A percentile compares a stretch with the other conserved stretches of the same genome.
Evolutionary conservation across 1,140 invertebrate genomes (phyloP).

Genomic region (Ridgeia piscesae): DNA sequence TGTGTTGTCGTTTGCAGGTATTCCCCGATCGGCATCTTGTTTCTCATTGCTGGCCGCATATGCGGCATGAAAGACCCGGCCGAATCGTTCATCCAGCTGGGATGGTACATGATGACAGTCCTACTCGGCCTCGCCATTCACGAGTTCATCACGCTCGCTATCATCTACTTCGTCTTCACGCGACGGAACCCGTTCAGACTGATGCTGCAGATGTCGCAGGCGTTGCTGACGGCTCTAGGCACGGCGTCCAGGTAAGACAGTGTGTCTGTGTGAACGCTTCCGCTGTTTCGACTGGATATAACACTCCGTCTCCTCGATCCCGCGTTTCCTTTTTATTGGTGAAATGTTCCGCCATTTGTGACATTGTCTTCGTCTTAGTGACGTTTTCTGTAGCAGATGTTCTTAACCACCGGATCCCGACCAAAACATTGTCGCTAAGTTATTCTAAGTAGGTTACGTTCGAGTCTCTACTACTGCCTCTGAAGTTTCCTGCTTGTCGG

Average conservation of each 20-base stretch:
- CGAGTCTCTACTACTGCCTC: no score
- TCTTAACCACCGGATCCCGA: no score
- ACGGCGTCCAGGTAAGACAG: slow-evolving; percentile 53
- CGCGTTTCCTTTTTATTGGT: no score
- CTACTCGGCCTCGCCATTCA: slow-evolving; percentile 50
- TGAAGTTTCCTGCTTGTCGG: no score
- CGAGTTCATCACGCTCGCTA: slow-evolving; percentile 50
- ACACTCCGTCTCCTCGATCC: no score
- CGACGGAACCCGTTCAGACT: slow-evolving; percentile 51
- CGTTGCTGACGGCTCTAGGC: slow-evolving; percentile 52
- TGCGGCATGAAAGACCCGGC: slow-evolving; percentile 75
- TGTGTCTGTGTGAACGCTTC: not conserved
- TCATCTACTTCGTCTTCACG: slow-evolving; percentile 48
- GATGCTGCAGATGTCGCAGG: slow-evolving; percentile 45
- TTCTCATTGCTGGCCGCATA: slow-evolving; percentile 86
- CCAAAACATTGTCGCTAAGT: no score
- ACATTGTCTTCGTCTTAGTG: no score
- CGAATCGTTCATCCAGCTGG: slow-evolving; percentile 31
- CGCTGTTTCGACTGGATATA: no score
- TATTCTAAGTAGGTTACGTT: no score
- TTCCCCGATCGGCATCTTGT: slow-evolving; percentile 88
- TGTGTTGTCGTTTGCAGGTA: slow-evolving; percentile 65
- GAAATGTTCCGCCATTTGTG: no score
- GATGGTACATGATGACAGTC: slow-evolving; percentile 52
- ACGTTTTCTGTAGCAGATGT: no score